Conservation (phyloP, 1,140 invertebrate species). For the Brachionus rubens region DNA sequence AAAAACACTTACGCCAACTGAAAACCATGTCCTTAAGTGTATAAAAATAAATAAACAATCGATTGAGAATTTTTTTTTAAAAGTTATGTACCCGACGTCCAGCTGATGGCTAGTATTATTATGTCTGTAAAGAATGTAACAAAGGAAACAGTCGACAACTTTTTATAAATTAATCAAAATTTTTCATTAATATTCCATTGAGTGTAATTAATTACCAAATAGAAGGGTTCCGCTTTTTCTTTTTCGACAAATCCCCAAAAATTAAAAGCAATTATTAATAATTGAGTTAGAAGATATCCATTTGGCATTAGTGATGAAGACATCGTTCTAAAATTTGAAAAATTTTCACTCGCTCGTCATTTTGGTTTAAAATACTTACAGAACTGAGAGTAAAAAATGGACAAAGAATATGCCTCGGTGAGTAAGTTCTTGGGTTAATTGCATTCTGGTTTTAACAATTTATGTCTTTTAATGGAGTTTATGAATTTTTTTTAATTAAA, state of each 20-base stretch:
- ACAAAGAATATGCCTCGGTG: not conserved
- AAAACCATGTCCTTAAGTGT: not conserved
- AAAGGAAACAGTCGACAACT: not conserved
- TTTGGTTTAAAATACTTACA: not conserved
- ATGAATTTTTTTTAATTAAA: not conserved
- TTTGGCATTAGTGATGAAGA: not conserved
- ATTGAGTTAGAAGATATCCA: constrained; percentile 4
- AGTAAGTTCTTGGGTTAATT: not conserved
- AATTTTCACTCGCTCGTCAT: not conserved
- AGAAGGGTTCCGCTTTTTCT: constrained; percentile 29
- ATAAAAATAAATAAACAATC: not conserved
- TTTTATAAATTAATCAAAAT: too few species aligned
- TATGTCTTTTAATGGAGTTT: not conserved
- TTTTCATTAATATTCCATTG: too few species aligned
- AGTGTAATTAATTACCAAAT: not conserved
- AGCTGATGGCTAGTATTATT: not conserved
- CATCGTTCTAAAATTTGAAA: not conserved
- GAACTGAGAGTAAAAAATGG: constrained; percentile 9
- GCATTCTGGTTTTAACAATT: not conserved
- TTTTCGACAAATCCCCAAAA: not conserved
- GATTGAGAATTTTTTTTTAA: not conserved
- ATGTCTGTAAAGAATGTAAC: constrained; percentile 5
- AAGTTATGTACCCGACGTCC: not conserved
- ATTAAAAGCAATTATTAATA: not conserved
- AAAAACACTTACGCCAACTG: constrained; percentile 17